Percentiles rank a stretch among this genome's conserved stretches.
These are phyloP conservation scores for Lucilia cuprina DNA, from an alignment of 1,140 invertebrate species.

Conservation along the genomic window DNA sequence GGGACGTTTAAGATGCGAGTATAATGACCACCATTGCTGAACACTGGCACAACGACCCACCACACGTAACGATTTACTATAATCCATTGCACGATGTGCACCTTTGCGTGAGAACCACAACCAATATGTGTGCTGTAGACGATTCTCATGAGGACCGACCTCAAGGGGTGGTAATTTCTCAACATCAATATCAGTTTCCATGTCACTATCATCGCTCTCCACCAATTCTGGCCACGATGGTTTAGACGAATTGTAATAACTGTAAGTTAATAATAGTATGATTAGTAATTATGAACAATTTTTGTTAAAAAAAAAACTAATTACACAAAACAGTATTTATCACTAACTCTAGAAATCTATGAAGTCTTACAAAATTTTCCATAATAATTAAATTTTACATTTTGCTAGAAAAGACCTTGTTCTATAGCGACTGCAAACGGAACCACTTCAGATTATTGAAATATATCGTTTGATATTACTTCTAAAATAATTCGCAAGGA, in stretches of 20 bases:
- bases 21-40: conserved; percentile 96
- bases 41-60: conserved; percentile 87
- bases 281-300: no score
- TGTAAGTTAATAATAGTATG: neutral
- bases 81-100: conserved; percentile 56
- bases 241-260: conserved; percentile 42
- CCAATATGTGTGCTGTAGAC: conserved; percentile 81
- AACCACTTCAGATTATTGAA: no score
- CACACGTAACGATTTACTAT: conserved; percentile 61
- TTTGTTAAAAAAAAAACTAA: no score
- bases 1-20: conserved; percentile 89
- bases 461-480: no score
- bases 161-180: conserved; percentile 66
- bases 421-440: no score
- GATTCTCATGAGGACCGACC: conserved; percentile 75
- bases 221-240: conserved; percentile 57
- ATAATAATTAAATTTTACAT: no score
- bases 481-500: no score
- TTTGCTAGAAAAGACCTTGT: no score
- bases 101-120: conserved; percentile 73
- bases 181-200: conserved; percentile 60
- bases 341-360: no score
- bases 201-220: conserved; percentile 62
- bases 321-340: no score
- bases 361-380: no score